Conservation (phyloP, 2,888 invertebrate species). For the Agrotis segetum region DNA sequence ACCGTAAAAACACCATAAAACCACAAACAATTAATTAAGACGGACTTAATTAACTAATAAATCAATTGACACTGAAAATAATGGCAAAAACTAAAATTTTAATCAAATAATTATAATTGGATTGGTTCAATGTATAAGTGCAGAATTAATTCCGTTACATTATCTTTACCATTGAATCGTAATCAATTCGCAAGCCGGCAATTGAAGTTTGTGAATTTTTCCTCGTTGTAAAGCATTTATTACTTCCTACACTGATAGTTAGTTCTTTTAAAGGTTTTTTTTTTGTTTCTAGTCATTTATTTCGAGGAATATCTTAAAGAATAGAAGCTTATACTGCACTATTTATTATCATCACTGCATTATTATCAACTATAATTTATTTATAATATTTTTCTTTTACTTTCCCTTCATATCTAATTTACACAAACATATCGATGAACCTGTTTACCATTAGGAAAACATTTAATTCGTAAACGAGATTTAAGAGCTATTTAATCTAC, state of each 20-base stretch:
- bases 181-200: conserved; percentile 72
- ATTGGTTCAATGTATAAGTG: conserved; percentile 54
- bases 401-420: conserved; percentile 49
- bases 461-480: conserved; percentile 57
- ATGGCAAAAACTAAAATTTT: conserved; percentile 54
- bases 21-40: conserved; percentile 44
- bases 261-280: conserved; percentile 30
- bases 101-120: conserved; percentile 63
- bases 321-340: background rate
- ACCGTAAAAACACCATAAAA: conserved; percentile 20
- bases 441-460: conserved; percentile 54
- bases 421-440: conserved; percentile 51
- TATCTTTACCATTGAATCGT: conserved; percentile 65
- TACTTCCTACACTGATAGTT: conserved; percentile 62
- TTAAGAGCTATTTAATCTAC: conserved; percentile 45
- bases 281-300: conserved; percentile 34
- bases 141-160: conserved; percentile 50
- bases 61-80: conserved; percentile 49
- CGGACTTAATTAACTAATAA: conserved; percentile 48
- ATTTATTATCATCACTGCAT: too few species aligned
- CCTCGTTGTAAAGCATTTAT: conserved; percentile 64
- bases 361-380: too few species aligned
- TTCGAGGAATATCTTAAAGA: conserved; percentile 25
- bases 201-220: conserved; percentile 65
- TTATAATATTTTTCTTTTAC: too few species aligned